These are phyloP conservation scores for Galleria mellonella DNA, from an alignment of 1,140 invertebrate species.

Conservation along the genomic window DNA sequence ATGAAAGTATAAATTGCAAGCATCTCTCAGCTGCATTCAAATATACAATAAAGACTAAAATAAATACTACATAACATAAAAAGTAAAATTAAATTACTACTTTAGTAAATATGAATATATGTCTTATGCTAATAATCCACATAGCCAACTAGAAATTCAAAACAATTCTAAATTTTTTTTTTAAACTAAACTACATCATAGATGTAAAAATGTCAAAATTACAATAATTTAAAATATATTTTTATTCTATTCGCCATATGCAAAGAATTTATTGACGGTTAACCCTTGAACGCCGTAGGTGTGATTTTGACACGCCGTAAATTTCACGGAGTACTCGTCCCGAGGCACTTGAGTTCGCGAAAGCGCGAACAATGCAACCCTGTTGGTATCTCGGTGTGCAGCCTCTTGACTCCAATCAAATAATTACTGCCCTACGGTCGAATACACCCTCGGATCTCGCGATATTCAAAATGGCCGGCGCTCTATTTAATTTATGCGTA, in stretches of 20 bases:
- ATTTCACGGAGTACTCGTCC: slow-evolving; percentile 51
- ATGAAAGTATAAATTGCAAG: too few relatives aligned
- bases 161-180: too few relatives aligned
- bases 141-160: too few relatives aligned
- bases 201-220: too few relatives aligned
- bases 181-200: too few relatives aligned
- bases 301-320: slow-evolving; percentile 44
- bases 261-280: slow-evolving; percentile 30
- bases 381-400: slow-evolving; percentile 55
- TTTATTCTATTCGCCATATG: slow-evolving; percentile 5
- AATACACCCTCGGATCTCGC: slow-evolving; percentile 43
- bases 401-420: slow-evolving; percentile 72
- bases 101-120: too few relatives aligned
- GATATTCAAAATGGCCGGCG: slow-evolving; percentile 67
- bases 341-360: slow-evolving; percentile 26
- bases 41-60: too few relatives aligned
- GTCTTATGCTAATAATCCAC: too few relatives aligned
- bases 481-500: slow-evolving; percentile 33
- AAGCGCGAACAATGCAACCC: slow-evolving; percentile 51
- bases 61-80: too few relatives aligned
- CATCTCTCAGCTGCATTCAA: too few relatives aligned
- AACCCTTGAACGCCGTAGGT: slow-evolving; percentile 63
- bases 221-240: too few relatives aligned
- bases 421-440: slow-evolving; percentile 67
- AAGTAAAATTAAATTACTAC: too few relatives aligned